These are phyloP conservation scores for Drosophila sechellia DNA, from an alignment of 1,140 invertebrate species.

Conservation along the genomic window DNA sequence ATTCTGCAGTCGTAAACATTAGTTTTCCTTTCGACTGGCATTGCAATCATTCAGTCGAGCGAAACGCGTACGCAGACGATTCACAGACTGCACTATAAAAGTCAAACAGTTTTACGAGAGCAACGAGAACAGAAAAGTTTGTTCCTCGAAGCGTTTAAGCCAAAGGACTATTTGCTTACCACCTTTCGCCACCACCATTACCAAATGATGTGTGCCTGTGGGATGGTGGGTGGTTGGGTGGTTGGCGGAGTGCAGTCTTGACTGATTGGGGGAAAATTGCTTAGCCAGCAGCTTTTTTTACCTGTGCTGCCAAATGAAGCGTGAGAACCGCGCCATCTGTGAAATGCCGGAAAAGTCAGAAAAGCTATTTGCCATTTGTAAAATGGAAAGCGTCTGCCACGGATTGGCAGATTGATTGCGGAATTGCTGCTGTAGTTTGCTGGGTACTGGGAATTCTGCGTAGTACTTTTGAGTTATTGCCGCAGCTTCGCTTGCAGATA, in stretches of 20 bases:
- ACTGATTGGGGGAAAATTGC: constrained; percentile 40
- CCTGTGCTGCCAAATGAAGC: constrained; percentile 62
- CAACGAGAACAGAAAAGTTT: constrained; percentile 49
- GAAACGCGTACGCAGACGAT: background rate
- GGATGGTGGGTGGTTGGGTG: background rate
- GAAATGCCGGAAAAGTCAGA: constrained; percentile 13
- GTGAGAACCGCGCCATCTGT: constrained; percentile 52
- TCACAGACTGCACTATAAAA: constrained; percentile 2
- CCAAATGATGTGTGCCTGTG: background rate
- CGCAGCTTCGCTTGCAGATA: background rate
- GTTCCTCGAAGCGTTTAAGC: constrained; percentile 62
- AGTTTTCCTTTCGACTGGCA: constrained; percentile 15
- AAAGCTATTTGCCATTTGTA: constrained; percentile 51
- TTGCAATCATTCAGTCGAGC: constrained; percentile 29
- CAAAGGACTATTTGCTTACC: constrained; percentile 67
- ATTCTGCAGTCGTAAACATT: constrained; percentile 28
- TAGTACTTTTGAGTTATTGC: constrained; percentile 19
- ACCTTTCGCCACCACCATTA: constrained; percentile 2
- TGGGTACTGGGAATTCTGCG: constrained; percentile 6
- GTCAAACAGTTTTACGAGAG: constrained; percentile 37
- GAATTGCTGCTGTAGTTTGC: constrained; percentile 3
- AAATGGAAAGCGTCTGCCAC: constrained; percentile 40
- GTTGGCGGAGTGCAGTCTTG: constrained; percentile 7
- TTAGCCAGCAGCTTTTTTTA: constrained; percentile 22
- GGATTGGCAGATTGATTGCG: constrained; percentile 59